These are phyloP conservation scores for Lycophotia porphyrea DNA, from an alignment of 2,888 invertebrate species.

Conservation along the genomic window DNA sequence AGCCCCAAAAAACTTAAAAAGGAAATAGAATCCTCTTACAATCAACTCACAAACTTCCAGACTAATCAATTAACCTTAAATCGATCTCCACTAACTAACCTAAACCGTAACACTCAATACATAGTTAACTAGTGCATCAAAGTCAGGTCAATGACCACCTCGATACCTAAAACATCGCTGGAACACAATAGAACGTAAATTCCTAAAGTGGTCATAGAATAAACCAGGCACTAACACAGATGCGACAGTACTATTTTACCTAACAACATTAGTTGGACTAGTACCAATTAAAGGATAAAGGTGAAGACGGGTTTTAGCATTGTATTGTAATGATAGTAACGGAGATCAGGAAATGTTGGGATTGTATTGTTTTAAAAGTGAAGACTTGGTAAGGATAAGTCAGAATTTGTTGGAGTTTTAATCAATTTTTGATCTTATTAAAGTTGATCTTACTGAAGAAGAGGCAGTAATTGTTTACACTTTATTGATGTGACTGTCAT, in stretches of 20 bases:
- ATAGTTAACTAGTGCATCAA: slow-evolving; percentile 63
- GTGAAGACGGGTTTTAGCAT: slow-evolving; percentile 25
- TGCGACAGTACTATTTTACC: slow-evolving; percentile 71
- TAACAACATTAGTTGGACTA: slow-evolving; percentile 61
- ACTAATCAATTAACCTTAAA: slow-evolving; percentile 2
- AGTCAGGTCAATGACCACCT: slow-evolving; percentile 71
- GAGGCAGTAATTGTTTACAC: too few relatives aligned
- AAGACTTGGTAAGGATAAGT: neutral
- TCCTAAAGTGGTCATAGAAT: slow-evolving; percentile 77
- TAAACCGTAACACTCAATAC: slow-evolving; percentile 16
- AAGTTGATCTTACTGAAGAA: neutral
- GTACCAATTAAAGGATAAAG: slow-evolving; percentile 55
- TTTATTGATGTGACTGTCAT: neutral
- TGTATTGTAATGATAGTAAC: slow-evolving; percentile 24
- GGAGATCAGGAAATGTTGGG: slow-evolving; percentile 29
- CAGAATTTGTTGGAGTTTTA: neutral
- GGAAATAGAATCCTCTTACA: neutral
- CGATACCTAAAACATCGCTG: slow-evolving; percentile 70
- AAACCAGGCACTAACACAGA: slow-evolving; percentile 68
- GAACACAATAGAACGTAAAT: slow-evolving; percentile 79
- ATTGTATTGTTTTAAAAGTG: slow-evolving; percentile 29
- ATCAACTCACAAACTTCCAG: neutral
- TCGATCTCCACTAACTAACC: neutral
- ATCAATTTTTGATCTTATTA: neutral
- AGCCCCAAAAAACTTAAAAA: neutral